phyloP scores from a whole-genome alignment of 2,113 vertebrate genomes.

The Colistium nudipinnis region DNA sequence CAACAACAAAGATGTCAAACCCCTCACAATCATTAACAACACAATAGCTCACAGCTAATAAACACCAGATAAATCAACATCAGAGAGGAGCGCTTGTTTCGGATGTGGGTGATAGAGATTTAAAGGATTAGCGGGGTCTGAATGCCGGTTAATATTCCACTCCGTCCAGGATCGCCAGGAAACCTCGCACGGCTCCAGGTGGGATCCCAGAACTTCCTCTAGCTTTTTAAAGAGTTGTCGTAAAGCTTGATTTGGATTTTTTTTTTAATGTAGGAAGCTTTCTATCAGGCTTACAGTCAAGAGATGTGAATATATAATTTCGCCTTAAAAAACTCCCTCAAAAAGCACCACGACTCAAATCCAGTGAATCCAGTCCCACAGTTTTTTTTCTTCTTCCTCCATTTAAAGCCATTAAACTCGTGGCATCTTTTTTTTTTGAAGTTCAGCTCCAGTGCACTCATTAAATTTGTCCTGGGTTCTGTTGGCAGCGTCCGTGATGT shows the following conservation, averaged over 20 bases:
- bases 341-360: background rate
- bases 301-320: no score
- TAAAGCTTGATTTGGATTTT: background rate
- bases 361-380: background rate
- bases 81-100: background rate
- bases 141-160: slow-evolving; percentile 53
- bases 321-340: no score
- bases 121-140: slow-evolving; percentile 43
- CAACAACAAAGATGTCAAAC: background rate
- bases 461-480: background rate
- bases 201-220: background rate
- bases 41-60: slow-evolving; percentile 28
- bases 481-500: background rate
- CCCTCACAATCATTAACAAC: slow-evolving; percentile 32
- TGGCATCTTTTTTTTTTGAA: background rate
- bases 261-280: background rate
- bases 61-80: slow-evolving; percentile 3
- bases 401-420: background rate
- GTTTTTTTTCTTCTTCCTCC: background rate
- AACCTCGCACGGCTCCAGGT: slow-evolving; percentile 17
- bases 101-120: slow-evolving; percentile 35
- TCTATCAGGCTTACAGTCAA: no score
- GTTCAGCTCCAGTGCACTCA: background rate
- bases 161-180: slow-evolving; percentile 22
- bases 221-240: background rate